phyloP scores from a whole-genome alignment of 2,797 vertebrate species.

The Syngnathus rostellatus region DNA sequence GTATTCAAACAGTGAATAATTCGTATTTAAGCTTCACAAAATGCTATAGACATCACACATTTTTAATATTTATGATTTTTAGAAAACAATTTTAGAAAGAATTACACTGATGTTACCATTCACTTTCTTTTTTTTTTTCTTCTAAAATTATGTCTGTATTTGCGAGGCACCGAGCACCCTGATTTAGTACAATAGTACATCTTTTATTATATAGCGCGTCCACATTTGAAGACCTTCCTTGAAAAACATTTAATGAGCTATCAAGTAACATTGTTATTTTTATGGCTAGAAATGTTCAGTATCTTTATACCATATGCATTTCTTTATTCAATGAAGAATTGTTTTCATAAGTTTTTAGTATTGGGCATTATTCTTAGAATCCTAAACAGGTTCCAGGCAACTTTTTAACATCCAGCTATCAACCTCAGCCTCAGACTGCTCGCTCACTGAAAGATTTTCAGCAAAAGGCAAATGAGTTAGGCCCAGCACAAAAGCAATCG shows the following conservation, averaged over 20 bases:
- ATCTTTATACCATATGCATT: neutral
- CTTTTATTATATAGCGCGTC: too few relatives aligned
- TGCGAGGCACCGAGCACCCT: conserved; percentile 8
- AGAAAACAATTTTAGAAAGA: conserved; percentile 10
- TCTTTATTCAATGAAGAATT: neutral
- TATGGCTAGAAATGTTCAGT: neutral
- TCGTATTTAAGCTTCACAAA: neutral
- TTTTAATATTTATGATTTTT: neutral
- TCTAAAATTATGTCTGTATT: conserved; percentile 8
- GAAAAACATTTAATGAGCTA: neutral
- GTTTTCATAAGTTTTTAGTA: neutral
- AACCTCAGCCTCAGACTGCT: neutral
- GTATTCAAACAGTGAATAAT: neutral
- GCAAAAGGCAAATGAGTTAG: too few relatives aligned
- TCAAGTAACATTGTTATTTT: neutral
- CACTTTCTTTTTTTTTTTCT: neutral
- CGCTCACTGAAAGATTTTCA: too few relatives aligned
- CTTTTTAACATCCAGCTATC: neutral
- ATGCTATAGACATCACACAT: neutral
- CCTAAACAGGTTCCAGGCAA: neutral
- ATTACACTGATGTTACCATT: conserved; percentile 13
- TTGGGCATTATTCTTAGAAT: neutral
- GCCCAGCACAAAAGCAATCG: too few relatives aligned
- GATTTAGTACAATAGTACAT: conserved; percentile 3
- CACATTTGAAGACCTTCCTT: neutral